These are phyloP conservation scores for Spodoptera littoralis DNA, from an alignment of 2,888 invertebrate species.

Conservation along the genomic window DNA sequence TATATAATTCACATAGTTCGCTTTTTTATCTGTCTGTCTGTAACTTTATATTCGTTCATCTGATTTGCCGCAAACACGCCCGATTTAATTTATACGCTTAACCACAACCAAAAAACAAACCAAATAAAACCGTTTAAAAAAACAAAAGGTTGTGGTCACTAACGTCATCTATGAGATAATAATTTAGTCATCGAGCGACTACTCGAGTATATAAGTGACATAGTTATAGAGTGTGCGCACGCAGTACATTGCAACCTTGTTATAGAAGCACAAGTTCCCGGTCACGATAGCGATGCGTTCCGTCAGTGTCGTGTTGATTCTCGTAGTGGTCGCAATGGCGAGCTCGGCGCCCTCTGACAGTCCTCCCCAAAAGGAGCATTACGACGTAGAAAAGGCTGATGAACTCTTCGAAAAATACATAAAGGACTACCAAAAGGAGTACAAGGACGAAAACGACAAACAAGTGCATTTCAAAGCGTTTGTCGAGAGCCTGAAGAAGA, in stretches of 20 bases:
- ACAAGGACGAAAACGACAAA: slow-evolving; percentile 66
- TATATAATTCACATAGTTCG: no score
- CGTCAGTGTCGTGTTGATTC: slow-evolving; percentile 37
- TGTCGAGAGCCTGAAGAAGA: slow-evolving; percentile 52
- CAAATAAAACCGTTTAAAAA: no score
- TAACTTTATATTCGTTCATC: neutral
- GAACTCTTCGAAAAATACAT: slow-evolving; percentile 64
- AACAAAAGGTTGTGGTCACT: slow-evolving; percentile 3
- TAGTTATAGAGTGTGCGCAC: neutral
- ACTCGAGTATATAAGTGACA: slow-evolving; percentile 20
- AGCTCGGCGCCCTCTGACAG: slow-evolving; percentile 15
- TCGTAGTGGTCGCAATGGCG: slow-evolving; percentile 51
- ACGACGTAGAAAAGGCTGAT: slow-evolving; percentile 60
- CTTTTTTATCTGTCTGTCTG: no score
- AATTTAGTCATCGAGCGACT: slow-evolving; percentile 13
- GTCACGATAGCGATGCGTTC: slow-evolving; percentile 27
- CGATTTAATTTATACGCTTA: neutral
- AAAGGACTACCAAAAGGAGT: slow-evolving; percentile 59
- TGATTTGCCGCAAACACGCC: slow-evolving; percentile 1
- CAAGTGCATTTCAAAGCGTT: slow-evolving; percentile 64
- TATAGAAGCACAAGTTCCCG: slow-evolving; percentile 21
- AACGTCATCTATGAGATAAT: slow-evolving; percentile 1
- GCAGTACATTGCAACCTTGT: slow-evolving; percentile 4
- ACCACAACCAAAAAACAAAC: no score
- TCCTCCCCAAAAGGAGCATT: slow-evolving; percentile 38